These are phyloP conservation scores for Lophura nycthemera DNA, from an alignment of 2,113 vertebrate genomes.

Conservation along the genomic window DNA sequence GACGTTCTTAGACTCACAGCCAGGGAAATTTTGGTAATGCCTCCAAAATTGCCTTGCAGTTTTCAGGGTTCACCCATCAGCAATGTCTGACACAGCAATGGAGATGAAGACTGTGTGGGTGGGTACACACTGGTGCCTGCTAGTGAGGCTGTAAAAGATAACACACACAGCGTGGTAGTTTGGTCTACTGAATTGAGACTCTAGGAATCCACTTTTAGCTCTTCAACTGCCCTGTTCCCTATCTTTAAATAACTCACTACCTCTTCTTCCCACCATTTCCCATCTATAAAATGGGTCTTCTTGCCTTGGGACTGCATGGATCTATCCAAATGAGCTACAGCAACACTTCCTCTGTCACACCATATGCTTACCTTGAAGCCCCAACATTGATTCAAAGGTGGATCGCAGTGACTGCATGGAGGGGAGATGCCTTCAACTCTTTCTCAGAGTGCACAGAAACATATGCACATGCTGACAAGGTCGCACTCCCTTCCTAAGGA, in stretches of 20 bases:
- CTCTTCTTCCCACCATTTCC: neutral
- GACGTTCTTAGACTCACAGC: neutral
- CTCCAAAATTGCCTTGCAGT: neutral
- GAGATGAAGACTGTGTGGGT: slow-evolving; percentile 18
- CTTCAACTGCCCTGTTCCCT: neutral
- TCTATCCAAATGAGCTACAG: neutral
- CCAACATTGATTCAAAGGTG: neutral
- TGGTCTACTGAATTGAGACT: neutral
- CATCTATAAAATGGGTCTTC: neutral
- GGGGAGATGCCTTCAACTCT: neutral
- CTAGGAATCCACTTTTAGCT: slow-evolving; percentile 12
- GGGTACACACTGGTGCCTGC: slow-evolving; percentile 27
- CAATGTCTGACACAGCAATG: slow-evolving; percentile 33
- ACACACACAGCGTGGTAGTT: neutral
- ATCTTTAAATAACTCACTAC: slow-evolving; percentile 1
- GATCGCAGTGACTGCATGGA: neutral
- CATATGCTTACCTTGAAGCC: neutral
- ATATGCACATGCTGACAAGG: neutral
- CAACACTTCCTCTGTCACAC: neutral
- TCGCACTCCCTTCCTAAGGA: neutral
- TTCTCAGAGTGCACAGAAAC: neutral
- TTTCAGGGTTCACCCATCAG: slow-evolving; percentile 41
- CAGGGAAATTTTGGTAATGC: slow-evolving; percentile 13
- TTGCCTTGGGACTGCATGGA: neutral
- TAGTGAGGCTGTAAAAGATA: slow-evolving; percentile 25